phyloP scores from a whole-genome alignment of 2,113 vertebrate species.

The Laticauda laticaudata region DNA sequence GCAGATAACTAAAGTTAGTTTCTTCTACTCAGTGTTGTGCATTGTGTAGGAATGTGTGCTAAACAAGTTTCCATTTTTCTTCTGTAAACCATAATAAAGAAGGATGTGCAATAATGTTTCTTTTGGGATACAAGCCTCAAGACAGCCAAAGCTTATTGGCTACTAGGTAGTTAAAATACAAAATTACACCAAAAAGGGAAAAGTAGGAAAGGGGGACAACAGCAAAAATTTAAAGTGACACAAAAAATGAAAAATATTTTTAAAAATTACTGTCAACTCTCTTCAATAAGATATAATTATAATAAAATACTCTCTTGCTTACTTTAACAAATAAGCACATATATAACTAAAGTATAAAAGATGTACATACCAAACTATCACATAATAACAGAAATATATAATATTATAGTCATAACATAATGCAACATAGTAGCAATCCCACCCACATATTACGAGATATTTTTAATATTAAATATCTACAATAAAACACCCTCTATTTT shows the following conservation, averaged over 20 bases:
- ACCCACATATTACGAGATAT: neutral
- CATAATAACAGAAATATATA: neutral
- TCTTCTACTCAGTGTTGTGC: neutral
- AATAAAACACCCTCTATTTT: neutral
- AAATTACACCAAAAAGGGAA: too few relatives aligned
- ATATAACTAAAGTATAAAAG: neutral
- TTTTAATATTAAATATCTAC: neutral
- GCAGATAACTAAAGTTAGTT: neutral
- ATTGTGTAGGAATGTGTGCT: neutral
- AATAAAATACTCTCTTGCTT: too few relatives aligned
- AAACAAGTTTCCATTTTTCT: neutral
- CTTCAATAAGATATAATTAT: too few relatives aligned
- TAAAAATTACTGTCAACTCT: too few relatives aligned
- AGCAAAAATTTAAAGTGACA: too few relatives aligned
- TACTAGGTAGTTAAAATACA: neutral
- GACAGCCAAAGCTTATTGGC: neutral
- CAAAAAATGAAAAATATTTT: too few relatives aligned
- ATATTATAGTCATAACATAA: neutral
- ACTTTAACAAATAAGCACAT: too few relatives aligned
- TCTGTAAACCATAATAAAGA: neutral
- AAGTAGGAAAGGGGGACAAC: too few relatives aligned
- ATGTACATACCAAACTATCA: neutral
- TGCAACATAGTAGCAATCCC: neutral
- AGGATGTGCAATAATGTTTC: neutral
- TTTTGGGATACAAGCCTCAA: neutral